A percentile compares a stretch with the other conserved stretches of the same genome.
phyloP scores from a whole-genome alignment of 2,888 invertebrate species.

The Acheta domesticus region DNA sequence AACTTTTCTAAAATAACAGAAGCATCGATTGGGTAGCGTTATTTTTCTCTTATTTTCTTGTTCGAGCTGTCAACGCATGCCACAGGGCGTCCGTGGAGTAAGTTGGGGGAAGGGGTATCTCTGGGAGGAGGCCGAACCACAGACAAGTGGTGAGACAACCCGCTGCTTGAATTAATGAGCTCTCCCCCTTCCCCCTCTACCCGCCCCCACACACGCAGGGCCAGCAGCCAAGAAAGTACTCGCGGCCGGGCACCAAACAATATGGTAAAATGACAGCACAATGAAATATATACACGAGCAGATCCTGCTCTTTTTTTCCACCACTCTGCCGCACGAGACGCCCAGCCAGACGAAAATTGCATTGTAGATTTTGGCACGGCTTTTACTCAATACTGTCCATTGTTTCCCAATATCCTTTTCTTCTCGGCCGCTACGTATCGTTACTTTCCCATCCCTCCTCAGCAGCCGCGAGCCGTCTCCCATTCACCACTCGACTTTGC shows the following conservation, averaged over 20 bases:
- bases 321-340: background rate
- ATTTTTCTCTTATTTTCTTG: no score
- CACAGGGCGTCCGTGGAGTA: no score
- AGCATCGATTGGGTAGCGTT: no score
- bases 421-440: background rate
- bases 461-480: background rate
- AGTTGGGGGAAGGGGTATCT: background rate
- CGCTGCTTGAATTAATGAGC: background rate
- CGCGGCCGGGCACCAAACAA: background rate
- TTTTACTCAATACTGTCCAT: conserved; percentile 2
- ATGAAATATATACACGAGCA: background rate
- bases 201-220: background rate
- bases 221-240: background rate
- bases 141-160: background rate
- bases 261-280: conserved; percentile 9
- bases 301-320: background rate
- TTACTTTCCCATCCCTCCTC: background rate
- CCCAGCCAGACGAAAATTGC: background rate
- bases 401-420: conserved; percentile 18
- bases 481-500: background rate
- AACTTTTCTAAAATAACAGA: no score
- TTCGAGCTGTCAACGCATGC: no score
- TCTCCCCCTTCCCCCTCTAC: background rate
- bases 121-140: background rate
- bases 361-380: background rate